Base-by-base conservation (phyloP, 2,888 invertebrate genomes). In the Pandemis cinnamomeana region DNA sequence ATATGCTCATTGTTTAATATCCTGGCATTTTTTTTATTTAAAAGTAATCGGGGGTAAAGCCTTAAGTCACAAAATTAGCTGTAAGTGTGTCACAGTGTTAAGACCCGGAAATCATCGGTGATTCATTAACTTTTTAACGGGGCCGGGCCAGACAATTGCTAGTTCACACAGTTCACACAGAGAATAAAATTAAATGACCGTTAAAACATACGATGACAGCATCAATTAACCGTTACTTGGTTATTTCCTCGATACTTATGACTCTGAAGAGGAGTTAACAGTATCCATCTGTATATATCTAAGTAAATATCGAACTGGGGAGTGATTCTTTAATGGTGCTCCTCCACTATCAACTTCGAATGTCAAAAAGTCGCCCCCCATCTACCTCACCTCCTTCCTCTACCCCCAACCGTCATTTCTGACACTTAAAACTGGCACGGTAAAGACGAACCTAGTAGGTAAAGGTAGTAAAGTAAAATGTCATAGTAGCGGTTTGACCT, bases 51-150 rank as follows among this genome's bases (percentile, higher is more conserved):
- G 58, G 2, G 27, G 27, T 58, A 27, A 27, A 58, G 58, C 8
- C 58, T 0, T 55, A 55, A 67, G 42, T 41, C 67, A 67, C 62
- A 15, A 11, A 51, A 48, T 69, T 62, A 69, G 7, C n/a, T 36
- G 2, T 15, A 36, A 62, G 41, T 64, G 55, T 55, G 64, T 71
- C 72, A 61, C 27, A n/a, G 51, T n/a, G 13, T 27, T 20, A n/a
- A 13, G 10, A 67, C 53, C 53, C 46, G 61, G 66, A 67, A 58
- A 71, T 58, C 68, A 60, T 20, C 36, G 44, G 41, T 75, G 72
- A 75, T 36, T 75, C 71, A 71, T 67, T 46, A 11, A 48, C 20
- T 58, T 67, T 69, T 55, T 62, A 67, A 20, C 51, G 42, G 68
- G 60, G 66, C 48, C 48, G 13, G 8, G 15, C 53, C n/a, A 53